Evolutionary conservation across 2,113 vertebrate species (phyloP), one percentile per base, ranked within the genome.

Genomic region (Upupa epops): DNA sequence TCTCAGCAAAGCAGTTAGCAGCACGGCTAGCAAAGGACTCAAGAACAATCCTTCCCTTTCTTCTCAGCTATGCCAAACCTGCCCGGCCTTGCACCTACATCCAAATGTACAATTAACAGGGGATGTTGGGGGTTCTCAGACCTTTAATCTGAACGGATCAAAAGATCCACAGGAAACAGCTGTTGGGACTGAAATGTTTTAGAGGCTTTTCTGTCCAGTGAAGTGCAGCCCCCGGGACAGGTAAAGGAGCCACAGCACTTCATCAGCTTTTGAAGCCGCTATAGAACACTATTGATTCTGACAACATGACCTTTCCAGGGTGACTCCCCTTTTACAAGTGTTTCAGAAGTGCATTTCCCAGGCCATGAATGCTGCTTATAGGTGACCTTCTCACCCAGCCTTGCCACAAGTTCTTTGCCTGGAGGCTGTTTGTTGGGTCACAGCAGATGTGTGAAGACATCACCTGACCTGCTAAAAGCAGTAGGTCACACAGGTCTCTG

Each of bases 121-220:
- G n/a, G n/a, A n/a, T n/a, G n/a, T n/a, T n/a, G n/a, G n/a, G 25
- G 36, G 42, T n/a, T 37, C 58, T 1, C 25, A 95, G 72, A 80
- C 91, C 86, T 94, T 70, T 90, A 31, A 94, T 93, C 95, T 83
- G 73, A 54, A 65, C 2, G 83, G 91, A 90, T 93, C 89, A 88
- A 90, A 94, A 95, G 92, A 60, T 31, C 28, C 54, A 66, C 51
- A 80, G 60, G 64, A 71, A 52, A 48, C 55, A 68, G 48, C 77
- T 71, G 65, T 25, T 78, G 52, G 71, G 75, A 68, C 45, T 73
- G 59, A 77, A 34, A 49, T 68, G 46, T 28, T 79, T 73, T 55
- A 8, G 49, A 88, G 63, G 63, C 51, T 65, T 37, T 63, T 59
- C 79, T 49, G 45, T 14, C 26, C 3, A 3, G 45, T 13, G 32